Percentiles rank a stretch among this genome's conserved stretches.
Evolutionary conservation across 2,113 vertebrate genomes (phyloP).

Genomic region (Oplegnathus fasciatus): DNA sequence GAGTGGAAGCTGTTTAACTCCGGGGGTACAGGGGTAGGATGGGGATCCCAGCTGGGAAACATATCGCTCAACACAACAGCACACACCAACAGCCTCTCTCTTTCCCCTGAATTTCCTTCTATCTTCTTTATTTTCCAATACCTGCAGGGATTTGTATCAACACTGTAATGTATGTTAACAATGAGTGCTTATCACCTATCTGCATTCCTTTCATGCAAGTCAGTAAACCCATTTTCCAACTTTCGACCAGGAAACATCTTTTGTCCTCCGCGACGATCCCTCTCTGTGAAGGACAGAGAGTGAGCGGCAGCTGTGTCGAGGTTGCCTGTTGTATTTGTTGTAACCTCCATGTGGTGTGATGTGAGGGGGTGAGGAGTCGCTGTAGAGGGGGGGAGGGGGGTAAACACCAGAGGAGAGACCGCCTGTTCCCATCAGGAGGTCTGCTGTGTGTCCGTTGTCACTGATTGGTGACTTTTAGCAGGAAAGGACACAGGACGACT

Average conservation of each 20-base stretch:
- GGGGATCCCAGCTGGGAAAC: slow-evolving; percentile 33
- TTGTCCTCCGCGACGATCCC: not conserved
- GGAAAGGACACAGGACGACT: slow-evolving; percentile 27
- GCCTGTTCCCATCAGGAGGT: slow-evolving; percentile 37
- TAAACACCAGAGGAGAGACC: slow-evolving; percentile 8
- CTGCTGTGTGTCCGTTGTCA: slow-evolving; percentile 27
- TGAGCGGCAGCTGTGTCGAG: not conserved
- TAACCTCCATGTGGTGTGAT: slow-evolving; percentile 11
- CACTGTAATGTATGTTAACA: not conserved
- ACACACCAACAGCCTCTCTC: not conserved
- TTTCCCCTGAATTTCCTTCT: not conserved
- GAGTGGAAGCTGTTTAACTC: slow-evolving; percentile 21
- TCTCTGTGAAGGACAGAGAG: slow-evolving; percentile 1
- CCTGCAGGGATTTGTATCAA: not conserved
- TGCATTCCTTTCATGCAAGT: not conserved
- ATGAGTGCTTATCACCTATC: not conserved
- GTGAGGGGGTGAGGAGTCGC: not conserved
- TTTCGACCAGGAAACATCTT: not conserved
- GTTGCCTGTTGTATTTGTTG: slow-evolving; percentile 38
- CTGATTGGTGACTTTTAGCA: slow-evolving; percentile 22
- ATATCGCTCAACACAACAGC: not conserved
- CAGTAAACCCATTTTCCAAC: not conserved
- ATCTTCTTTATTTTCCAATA: not conserved
- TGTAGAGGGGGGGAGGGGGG: not conserved
- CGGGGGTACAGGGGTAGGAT: slow-evolving; percentile 43